phyloP scores from a whole-genome alignment of 1,140 invertebrate species.

The Pseudomyrmex dendroicus region DNA sequence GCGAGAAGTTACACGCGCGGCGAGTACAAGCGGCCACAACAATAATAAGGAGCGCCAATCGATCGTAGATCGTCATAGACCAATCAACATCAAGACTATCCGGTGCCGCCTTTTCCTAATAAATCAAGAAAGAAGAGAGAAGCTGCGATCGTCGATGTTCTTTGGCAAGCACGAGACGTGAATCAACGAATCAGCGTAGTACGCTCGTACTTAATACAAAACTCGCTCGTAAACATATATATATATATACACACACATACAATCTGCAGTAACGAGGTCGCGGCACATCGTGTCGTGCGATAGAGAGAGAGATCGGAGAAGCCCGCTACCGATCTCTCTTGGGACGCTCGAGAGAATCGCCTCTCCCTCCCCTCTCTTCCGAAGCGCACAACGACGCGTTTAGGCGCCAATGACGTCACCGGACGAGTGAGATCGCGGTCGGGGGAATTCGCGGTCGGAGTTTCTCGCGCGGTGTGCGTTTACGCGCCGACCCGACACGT shows the following conservation, averaged over 20 bases:
- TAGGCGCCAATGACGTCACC: constrained; percentile 80
- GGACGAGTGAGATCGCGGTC: constrained; percentile 57
- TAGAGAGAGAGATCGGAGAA: constrained; percentile 48
- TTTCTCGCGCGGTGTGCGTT: constrained; percentile 63
- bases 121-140: background rate
- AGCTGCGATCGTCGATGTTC: background rate
- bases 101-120: background rate
- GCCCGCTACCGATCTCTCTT: constrained; percentile 29
- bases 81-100: background rate
- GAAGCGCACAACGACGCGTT: constrained; percentile 69
- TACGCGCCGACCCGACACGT: constrained; percentile 48
- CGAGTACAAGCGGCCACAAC: constrained; percentile 9
- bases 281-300: background rate
- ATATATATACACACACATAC: no score
- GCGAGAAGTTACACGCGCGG: background rate
- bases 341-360: background rate
- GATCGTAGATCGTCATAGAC: constrained; percentile 8
- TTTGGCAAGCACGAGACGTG: background rate
- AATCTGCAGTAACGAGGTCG: constrained; percentile 17
- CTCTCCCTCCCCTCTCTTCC: constrained; percentile 1
- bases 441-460: constrained; percentile 68
- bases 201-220: background rate
- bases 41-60: background rate
- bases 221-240: no score
- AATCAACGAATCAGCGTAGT: background rate